A percentile compares a stretch with the other conserved stretches of the same genome.
These are phyloP conservation scores for Acutogordius australiensis DNA, from an alignment of 2,888 invertebrate genomes.

Conservation along the genomic window DNA sequence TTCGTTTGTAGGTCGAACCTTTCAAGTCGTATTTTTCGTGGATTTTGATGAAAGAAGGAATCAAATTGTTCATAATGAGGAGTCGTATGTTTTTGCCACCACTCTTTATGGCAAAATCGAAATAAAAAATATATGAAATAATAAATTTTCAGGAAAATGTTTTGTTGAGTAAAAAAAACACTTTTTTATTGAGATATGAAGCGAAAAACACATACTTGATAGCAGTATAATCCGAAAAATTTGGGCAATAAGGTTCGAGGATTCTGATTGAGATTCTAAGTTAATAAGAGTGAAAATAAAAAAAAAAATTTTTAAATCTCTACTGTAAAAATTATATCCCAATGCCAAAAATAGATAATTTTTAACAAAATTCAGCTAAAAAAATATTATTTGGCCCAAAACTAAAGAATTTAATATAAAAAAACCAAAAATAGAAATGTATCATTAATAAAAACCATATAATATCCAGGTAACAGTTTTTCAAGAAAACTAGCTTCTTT, in stretches of 20 bases:
- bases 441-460: conserved; percentile 30
- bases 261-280: conserved; percentile 59
- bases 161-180: too few relatives aligned
- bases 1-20: conserved; percentile 90
- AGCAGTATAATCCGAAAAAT: conserved; percentile 94
- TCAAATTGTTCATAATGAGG: conserved; percentile 89
- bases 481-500: conserved; percentile 97
- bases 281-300: conserved; percentile 12
- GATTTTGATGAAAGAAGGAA: conserved; percentile 67
- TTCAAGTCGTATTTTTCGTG: conserved; percentile 96
- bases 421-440: not conserved
- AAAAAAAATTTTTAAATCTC: not conserved
- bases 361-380: too few relatives aligned
- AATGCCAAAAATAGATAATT: too few relatives aligned
- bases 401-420: too few relatives aligned
- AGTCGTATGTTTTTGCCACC: conserved; percentile 95
- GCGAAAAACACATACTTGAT: conserved; percentile 29
- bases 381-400: too few relatives aligned
- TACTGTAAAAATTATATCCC: not conserved
- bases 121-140: too few relatives aligned
- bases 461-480: conserved; percentile 82
- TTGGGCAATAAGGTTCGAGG: conserved; percentile 90
- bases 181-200: too few relatives aligned
- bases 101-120: too few relatives aligned
- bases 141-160: too few relatives aligned